Base-by-base conservation (phyloP, 2,888 invertebrate species). In the Criorhina ranunculi region DNA sequence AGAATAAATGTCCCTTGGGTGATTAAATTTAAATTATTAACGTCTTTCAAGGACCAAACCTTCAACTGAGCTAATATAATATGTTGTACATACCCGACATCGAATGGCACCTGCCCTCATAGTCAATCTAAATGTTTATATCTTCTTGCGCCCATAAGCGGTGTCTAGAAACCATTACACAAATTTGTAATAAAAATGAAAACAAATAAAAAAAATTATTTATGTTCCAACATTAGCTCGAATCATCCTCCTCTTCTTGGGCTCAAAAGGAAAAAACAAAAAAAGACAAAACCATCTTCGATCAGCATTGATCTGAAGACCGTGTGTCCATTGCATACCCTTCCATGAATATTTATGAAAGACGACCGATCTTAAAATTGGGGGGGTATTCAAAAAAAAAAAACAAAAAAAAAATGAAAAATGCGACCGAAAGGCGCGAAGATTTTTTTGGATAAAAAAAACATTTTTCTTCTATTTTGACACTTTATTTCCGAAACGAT, bases 161-260 rank as follows among this genome's bases (percentile, higher is more conserved):
- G 53, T 69, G 44, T 55, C 69, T 69, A 55, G 44, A 55, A 44
- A 42, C 31, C 53, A 57, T 69, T 55, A 69, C 35, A 70, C 12
- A 70, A 70, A 59, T 46, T 35, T 55, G 59, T 73, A 42, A 62
- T 73, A 62, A 53, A n/a, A 73, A 73, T 42, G 51, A 62, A 42
- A 62, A 60, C 60, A 73, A 73, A 69, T 57, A 69, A 62, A 70
- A 70, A 51, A 51, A 60, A 62, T 46, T 73, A 73, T 73, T 62
- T 73, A 73, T 62, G 51, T 42, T 24, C 12, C 8, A 62, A 53
- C 62, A 73, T 73, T 62, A 53, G 29, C 51, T 42, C 19, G 29
- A 31, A 60, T 46, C 49, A 15, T 60, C 59, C 15, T 29, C 70
- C 49, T 40, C 35, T 64, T 35, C 35, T 15, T 31, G 29, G 6